Evolutionary conservation across 2,888 invertebrate species (phyloP).

Genomic region (Himalopsyche japonica): DNA sequence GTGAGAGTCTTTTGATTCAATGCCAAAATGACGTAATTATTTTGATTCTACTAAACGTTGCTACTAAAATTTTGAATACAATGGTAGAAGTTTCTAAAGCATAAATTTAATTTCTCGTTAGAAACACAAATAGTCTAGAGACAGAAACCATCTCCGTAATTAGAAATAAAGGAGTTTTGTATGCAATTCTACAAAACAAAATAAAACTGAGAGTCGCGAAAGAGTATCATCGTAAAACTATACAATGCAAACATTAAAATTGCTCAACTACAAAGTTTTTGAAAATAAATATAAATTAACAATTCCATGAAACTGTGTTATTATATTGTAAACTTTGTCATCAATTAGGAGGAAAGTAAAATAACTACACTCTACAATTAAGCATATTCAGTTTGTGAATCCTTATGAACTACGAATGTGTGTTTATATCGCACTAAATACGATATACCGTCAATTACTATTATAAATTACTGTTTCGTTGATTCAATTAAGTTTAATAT

Average conservation of each 20-base stretch:
- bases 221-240: not conserved
- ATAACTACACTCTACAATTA: too few relatives aligned
- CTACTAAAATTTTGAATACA: not conserved
- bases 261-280: not conserved
- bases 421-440: too few relatives aligned
- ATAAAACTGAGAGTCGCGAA: not conserved
- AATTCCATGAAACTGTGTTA: not conserved
- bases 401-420: too few relatives aligned
- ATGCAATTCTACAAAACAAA: not conserved
- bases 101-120: slow-evolving; percentile 2
- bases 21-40: not conserved
- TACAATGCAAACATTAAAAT: not conserved
- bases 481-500: too few relatives aligned
- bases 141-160: not conserved
- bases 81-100: not conserved
- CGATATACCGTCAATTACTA: too few relatives aligned
- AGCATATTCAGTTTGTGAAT: too few relatives aligned
- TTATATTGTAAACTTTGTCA: not conserved
- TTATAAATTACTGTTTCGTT: too few relatives aligned
- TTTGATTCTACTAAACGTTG: not conserved
- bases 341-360: too few relatives aligned
- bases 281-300: not conserved
- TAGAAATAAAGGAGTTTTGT: not conserved
- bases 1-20: too few relatives aligned
- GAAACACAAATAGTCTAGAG: slow-evolving; percentile 6